These are phyloP conservation scores for Synanthedon vespiformis DNA, from an alignment of 2,888 invertebrate genomes.

Conservation along the genomic window DNA sequence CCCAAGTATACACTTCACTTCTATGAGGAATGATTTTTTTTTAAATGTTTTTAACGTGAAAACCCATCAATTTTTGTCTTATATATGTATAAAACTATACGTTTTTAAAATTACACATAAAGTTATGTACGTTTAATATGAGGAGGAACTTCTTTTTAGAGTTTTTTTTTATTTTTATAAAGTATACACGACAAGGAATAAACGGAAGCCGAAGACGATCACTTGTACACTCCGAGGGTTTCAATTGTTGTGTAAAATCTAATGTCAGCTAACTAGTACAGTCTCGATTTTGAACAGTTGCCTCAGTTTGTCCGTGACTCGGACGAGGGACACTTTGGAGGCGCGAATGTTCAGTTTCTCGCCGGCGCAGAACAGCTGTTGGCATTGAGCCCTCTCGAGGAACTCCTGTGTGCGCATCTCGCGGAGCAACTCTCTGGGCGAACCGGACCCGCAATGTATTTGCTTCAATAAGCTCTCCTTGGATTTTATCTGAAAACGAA, in stretches of 20 bases:
- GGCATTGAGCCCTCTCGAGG: slow-evolving; percentile 82
- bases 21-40: too few species aligned
- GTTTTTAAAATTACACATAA: too few species aligned
- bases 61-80: too few species aligned
- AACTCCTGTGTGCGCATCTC: slow-evolving; percentile 86
- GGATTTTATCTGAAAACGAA: slow-evolving; percentile 77
- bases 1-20: too few species aligned
- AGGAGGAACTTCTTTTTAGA: too few species aligned
- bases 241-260: neutral
- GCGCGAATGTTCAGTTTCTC: slow-evolving; percentile 84
- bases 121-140: too few species aligned
- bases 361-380: slow-evolving; percentile 81
- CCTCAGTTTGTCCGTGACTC: slow-evolving; percentile 86
- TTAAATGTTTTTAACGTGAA: too few species aligned
- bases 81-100: too few species aligned
- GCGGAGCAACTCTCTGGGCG: slow-evolving; percentile 62
- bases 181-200: too few species aligned
- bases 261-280: slow-evolving; percentile 75
- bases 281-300: slow-evolving; percentile 86
- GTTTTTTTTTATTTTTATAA: too few species aligned
- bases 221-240: too few species aligned
- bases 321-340: slow-evolving; percentile 84
- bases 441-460: slow-evolving; percentile 73
- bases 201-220: too few species aligned
- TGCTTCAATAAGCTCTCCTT: slow-evolving; percentile 83